Evolutionary conservation across 2,797 vertebrate species (phyloP), one percentile per base, ranked within the genome.

Genomic region (Artibeus jamaicensis): DNA sequence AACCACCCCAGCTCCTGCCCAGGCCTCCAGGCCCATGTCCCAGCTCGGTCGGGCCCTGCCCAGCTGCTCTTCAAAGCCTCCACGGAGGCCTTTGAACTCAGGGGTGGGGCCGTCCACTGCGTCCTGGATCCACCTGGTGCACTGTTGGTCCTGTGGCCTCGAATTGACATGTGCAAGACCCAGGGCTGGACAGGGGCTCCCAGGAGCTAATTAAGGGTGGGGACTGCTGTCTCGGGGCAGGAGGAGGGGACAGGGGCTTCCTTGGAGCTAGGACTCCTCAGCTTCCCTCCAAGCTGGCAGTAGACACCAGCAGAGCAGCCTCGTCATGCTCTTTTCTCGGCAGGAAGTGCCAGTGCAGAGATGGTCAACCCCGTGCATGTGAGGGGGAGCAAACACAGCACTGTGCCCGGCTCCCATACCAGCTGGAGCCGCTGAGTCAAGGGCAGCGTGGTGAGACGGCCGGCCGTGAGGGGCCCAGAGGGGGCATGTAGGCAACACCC

Each of bases 321-420:
- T 32, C 21, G 1, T 15, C 8, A 0, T 5, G 2, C 76, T 46
- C 9, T 57, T 7, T 83, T 16, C 77, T 19, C 46, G 1, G 39
- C 76, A 24, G 86, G 77, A 62, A 37, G 21, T 22, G 14, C 22
- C 78, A 14, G 0, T 1, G 0, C 46, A n/a, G 62, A 0, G 9
- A 3, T 10, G 3, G 81, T 50, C 57, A 15, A 44, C 1, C 65
- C 34, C 22, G 5, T 55, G 73, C 71, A 22, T 1, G 55, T 79
- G 85, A 44, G 16, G 42, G 15, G 11, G 46, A 18, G 18, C 44
- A 29, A 16, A 48, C 11, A 14, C 26, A 48, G 8, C 2, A 16
- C 7, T 0, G 26, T 0, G 0, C 5, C 4, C 6, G 50, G 70
- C n/a, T n/a, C 44, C 1, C 5, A 2, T 9, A 12, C 14, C 4